A percentile compares a stretch with the other conserved stretches of the same genome.
These are phyloP conservation scores for Hetaerina titia DNA, from an alignment of 2,888 invertebrate genomes.

Conservation along the genomic window DNA sequence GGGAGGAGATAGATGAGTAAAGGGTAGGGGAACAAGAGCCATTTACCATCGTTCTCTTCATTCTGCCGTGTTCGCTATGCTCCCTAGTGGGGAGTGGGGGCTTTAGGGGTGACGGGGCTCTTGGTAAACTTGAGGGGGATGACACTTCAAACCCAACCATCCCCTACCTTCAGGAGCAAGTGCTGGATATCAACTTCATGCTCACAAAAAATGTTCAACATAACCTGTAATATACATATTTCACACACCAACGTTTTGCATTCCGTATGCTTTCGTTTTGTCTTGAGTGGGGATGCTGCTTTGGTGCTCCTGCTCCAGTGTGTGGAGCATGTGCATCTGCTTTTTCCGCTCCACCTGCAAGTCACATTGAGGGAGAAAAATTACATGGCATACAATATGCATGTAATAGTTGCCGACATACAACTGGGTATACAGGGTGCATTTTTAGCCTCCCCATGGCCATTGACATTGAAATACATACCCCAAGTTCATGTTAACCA, in stretches of 20 bases:
- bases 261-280: constrained; percentile 68
- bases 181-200: constrained; percentile 25
- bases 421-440: too few species aligned
- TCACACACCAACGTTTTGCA: constrained; percentile 69
- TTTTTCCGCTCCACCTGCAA: constrained; percentile 75
- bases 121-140: neutral
- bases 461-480: neutral
- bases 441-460: neutral
- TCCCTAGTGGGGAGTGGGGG: too few species aligned
- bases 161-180: neutral
- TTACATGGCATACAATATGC: neutral
- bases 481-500: neutral
- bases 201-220: neutral
- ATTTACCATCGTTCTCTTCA: too few species aligned
- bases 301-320: constrained; percentile 76
- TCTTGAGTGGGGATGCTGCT: constrained; percentile 73
- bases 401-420: neutral
- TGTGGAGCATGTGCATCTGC: constrained; percentile 75
- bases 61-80: too few species aligned
- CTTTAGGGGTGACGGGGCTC: too few species aligned
- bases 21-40: too few species aligned
- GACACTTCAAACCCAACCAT: neutral
- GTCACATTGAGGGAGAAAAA: constrained; percentile 33
- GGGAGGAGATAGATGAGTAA: neutral
- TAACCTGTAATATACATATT: neutral